Base-by-base conservation (phyloP, 2,797 vertebrate species). In the Diplodus sargus region DNA sequence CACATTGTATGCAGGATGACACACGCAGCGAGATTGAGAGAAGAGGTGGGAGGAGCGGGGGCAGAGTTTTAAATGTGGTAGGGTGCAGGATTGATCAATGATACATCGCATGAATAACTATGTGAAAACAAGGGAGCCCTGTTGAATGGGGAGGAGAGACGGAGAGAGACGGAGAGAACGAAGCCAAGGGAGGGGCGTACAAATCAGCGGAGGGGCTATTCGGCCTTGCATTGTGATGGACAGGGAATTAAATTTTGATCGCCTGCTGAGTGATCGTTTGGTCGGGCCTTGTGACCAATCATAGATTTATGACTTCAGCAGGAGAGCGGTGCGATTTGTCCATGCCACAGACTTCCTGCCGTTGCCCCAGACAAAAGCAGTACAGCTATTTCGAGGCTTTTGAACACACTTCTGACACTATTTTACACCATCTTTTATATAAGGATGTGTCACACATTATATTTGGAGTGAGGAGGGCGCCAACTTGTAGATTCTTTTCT, bases 221-320 rank as follows among this genome's bases (percentile, higher is more conserved):
- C 67, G 85, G 84, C 85, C 86, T 90, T 86, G 85, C 85, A 23
- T 74, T 57, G 61, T 87, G 87, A 92, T 84, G 76, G 89, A 87
- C 88, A 79, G 81, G 78, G 82, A 84, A 91, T 93, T 85, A 54
- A 87, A 86, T 78, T 86, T 85, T 91, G 88, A 90, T 91, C 42
- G 77, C 64, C 51, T 4, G 25, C 83, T 87, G 87, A 91, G 74
- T 70, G 89, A 89, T 92, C 34, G 60, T 89, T 91, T 81, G 82
- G 80, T 87, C 22, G 52, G 78, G 76, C 82, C 78, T 87, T 85
- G 86, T 82, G 81, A 89, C 72, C 70, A 84, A 91, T 90, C 82
- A 81, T 56, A 81, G 85, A 92, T 91, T 90, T 85, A 91, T 82
- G 84, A 82, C 79, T 84, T 81, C 5, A 69, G 56, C 71, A 77